Percentiles rank a stretch among this genome's conserved stretches.
Conservation (phyloP, 2,888 invertebrate species). For the Acanthosepion lycidas region DNA sequence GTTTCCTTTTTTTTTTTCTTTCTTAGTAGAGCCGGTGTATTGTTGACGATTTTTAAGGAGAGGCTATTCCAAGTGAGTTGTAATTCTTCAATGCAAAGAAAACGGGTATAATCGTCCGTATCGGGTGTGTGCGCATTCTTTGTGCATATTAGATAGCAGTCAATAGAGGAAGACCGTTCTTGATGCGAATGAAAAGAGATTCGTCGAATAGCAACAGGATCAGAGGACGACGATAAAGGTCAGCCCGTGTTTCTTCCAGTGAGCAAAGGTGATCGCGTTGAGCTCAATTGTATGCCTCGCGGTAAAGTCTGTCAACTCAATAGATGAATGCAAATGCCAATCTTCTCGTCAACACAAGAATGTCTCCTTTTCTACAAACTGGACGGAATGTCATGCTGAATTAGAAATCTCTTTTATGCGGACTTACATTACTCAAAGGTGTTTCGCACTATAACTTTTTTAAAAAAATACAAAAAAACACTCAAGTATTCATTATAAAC, state of each 20-base stretch:
- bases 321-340: background rate
- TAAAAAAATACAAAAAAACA: too few species aligned
- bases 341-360: background rate
- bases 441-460: background rate
- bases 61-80: background rate
- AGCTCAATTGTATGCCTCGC: background rate
- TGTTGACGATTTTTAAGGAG: background rate
- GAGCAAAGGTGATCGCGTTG: background rate
- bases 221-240: background rate
- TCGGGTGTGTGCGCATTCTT: background rate
- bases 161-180: background rate
- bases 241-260: background rate
- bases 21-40: background rate
- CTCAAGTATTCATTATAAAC: too few species aligned
- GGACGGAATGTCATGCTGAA: background rate
- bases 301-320: background rate
- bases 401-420: background rate
- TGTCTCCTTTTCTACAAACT: background rate
- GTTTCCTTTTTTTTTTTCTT: background rate
- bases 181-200: background rate
- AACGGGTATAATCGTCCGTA: background rate
- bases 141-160: background rate
- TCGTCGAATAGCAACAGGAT: background rate
- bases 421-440: background rate
- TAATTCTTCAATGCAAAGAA: background rate